Percentiles rank a stretch among this genome's conserved stretches.
Conservation (phyloP, 2,888 invertebrate genomes). For the Strigamia crassipes region DNA sequence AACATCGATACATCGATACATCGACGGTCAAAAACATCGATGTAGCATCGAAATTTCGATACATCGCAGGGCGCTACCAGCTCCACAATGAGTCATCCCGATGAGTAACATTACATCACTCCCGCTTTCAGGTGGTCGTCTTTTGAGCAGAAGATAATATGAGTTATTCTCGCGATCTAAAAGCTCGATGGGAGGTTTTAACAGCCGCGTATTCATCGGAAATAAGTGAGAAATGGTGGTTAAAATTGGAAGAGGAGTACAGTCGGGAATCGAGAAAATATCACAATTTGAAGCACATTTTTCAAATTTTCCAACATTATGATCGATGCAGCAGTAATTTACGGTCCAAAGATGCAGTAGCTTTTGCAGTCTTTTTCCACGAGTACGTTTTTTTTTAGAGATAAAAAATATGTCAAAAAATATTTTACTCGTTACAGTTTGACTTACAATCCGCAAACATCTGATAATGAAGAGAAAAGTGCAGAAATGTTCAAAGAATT, state of each 20-base stretch:
- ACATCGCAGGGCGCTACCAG: too few species aligned
- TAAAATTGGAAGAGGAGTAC: background rate
- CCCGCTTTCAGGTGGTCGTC: background rate
- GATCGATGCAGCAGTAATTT: background rate
- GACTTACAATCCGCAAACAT: constrained; percentile 65
- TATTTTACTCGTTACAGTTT: constrained; percentile 58
- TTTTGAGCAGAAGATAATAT: background rate
- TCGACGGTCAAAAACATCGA: too few species aligned
- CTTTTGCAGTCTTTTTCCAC: constrained; percentile 63
- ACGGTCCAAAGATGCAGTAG: background rate
- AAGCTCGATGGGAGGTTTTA: constrained; percentile 39
- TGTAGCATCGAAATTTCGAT: too few species aligned
- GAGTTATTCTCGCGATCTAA: background rate
- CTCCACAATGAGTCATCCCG: background rate
- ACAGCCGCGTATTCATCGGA: background rate
- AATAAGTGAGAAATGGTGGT: constrained; percentile 41
- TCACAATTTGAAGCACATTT: constrained; percentile 31
- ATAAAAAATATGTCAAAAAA: background rate
- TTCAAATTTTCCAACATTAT: constrained; percentile 29
- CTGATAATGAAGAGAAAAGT: constrained; percentile 65
- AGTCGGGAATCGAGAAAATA: background rate
- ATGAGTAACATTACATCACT: background rate
- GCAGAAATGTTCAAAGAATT: constrained; percentile 64
- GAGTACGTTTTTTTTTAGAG: constrained; percentile 61
- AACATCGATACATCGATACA: too few species aligned